These are phyloP conservation scores for Diaphora mendica DNA, from an alignment of 2,888 invertebrate species.

Conservation along the genomic window DNA sequence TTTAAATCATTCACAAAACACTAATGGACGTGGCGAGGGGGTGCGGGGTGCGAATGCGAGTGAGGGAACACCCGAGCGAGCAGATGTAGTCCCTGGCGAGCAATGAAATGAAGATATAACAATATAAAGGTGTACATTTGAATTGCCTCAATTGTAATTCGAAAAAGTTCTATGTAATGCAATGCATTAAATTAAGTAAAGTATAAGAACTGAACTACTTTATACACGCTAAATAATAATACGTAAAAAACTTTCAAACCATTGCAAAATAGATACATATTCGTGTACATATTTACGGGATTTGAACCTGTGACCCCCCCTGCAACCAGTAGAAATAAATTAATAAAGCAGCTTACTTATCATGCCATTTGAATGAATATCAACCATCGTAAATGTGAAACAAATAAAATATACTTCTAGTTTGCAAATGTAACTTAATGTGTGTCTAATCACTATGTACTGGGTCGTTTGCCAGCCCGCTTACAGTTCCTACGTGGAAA, in stretches of 20 bases:
- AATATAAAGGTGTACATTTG: conserved; percentile 82
- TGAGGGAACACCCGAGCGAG: conserved; percentile 58
- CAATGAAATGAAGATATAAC: conserved; percentile 85
- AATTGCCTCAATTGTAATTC: conserved; percentile 77
- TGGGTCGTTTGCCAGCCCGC: background rate
- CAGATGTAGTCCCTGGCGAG: conserved; percentile 81
- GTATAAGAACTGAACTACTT: background rate
- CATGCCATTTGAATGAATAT: background rate
- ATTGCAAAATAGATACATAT: background rate
- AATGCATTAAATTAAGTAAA: background rate
- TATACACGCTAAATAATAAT: background rate
- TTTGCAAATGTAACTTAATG: background rate
- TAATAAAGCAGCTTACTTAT: background rate
- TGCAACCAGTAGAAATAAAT: background rate
- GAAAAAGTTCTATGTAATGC: conserved; percentile 44
- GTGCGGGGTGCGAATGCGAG: conserved; percentile 54
- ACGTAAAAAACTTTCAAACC: background rate
- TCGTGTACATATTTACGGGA: background rate
- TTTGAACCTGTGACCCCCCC: background rate
- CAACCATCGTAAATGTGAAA: background rate
- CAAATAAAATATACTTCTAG: background rate
- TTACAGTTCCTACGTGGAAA: background rate
- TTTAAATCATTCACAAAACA: conserved; percentile 87
- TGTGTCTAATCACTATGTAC: background rate
- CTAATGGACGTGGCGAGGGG: conserved; percentile 84